These are phyloP conservation scores for Crypturellus undulatus DNA, from an alignment of 2,113 vertebrate species.

Conservation along the genomic window DNA sequence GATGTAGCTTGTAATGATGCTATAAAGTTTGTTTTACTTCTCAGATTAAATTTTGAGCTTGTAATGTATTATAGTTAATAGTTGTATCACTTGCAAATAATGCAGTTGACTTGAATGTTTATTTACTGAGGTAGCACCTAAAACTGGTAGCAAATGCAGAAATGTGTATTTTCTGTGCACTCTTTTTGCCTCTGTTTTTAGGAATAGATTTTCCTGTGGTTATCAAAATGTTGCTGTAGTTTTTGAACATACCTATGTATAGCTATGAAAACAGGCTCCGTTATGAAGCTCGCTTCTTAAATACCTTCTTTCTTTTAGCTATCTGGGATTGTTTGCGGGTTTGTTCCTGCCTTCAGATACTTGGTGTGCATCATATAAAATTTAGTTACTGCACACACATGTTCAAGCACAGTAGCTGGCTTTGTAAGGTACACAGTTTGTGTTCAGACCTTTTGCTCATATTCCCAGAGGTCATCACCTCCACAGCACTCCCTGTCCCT, in stretches of 20 bases:
- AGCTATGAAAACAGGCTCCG: background rate
- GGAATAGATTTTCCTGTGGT: background rate
- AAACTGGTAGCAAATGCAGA: background rate
- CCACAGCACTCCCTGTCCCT: conserved; percentile 39
- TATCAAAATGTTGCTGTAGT: background rate
- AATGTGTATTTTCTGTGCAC: background rate
- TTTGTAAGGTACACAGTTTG: conserved; percentile 71
- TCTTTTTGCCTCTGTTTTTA: background rate
- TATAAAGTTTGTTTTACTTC: background rate
- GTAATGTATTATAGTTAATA: background rate
- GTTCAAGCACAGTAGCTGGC: conserved; percentile 69
- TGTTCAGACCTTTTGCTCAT: conserved; percentile 55
- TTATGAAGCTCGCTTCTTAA: conserved; percentile 50
- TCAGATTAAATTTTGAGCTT: background rate
- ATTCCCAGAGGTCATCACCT: conserved; percentile 56
- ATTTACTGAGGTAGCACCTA: background rate
- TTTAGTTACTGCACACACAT: conserved; percentile 67
- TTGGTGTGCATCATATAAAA: conserved; percentile 71
- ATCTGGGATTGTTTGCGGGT: conserved; percentile 65
- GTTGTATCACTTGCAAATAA: background rate
- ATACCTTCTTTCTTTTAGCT: conserved; percentile 72
- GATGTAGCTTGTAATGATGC: background rate
- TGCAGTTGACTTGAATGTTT: background rate
- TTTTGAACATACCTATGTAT: background rate
- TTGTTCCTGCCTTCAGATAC: conserved; percentile 69